These are phyloP conservation scores for Lithophane socia DNA, from an alignment of 2,888 invertebrate species.

Conservation along the genomic window DNA sequence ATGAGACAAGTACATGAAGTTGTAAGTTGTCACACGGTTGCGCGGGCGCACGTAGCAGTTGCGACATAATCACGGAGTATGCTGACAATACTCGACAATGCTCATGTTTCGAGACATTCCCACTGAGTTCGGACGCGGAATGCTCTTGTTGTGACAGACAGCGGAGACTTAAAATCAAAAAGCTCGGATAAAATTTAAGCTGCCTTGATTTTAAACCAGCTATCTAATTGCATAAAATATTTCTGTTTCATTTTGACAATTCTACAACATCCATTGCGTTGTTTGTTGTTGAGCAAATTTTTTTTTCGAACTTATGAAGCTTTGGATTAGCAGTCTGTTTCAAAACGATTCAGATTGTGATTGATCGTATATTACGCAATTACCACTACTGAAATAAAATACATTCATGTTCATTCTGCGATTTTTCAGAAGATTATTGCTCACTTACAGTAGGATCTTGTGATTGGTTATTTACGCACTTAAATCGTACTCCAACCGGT, in stretches of 20 bases:
- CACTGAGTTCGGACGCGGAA: slow-evolving; percentile 48
- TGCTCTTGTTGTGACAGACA: slow-evolving; percentile 16
- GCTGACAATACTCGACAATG: slow-evolving; percentile 68
- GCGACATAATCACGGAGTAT: slow-evolving; percentile 65
- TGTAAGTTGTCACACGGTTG: slow-evolving; percentile 64
- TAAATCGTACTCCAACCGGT: background rate
- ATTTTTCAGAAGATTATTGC: background rate
- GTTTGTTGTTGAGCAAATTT: too few species aligned
- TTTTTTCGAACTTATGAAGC: too few species aligned
- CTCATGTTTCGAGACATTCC: slow-evolving; percentile 67
- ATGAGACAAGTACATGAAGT: slow-evolving; percentile 46
- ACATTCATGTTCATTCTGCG: background rate
- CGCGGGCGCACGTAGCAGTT: slow-evolving; percentile 61
- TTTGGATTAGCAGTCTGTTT: too few species aligned
- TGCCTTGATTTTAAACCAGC: background rate
- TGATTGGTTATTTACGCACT: background rate
- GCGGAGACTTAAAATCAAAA: background rate
- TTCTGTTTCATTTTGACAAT: too few species aligned
- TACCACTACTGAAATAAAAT: too few species aligned
- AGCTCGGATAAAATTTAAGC: background rate
- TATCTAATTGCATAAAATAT: too few species aligned
- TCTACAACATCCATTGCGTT: too few species aligned
- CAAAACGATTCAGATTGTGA: too few species aligned
- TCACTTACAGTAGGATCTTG: background rate
- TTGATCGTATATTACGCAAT: too few species aligned